Conservation (phyloP, 2,113 vertebrate genomes). For the Rhagologus leucostigma region DNA sequence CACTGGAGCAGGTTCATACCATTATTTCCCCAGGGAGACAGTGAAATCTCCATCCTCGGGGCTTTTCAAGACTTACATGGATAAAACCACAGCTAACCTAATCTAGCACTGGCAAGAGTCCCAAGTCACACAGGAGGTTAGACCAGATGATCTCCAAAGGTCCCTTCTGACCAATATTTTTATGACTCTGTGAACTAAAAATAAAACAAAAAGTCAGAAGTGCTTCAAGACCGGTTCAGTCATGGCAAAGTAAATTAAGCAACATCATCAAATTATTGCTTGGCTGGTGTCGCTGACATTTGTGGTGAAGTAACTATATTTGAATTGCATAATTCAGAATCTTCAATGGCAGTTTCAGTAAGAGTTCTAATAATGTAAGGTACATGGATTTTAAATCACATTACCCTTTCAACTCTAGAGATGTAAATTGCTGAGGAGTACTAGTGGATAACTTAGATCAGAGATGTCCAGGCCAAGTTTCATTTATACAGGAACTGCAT, state of each 20-base stretch:
- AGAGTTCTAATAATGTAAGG: background rate
- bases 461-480: background rate
- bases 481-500: background rate
- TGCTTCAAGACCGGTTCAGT: background rate
- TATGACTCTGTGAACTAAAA: background rate
- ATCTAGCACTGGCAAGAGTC: background rate
- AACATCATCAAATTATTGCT: background rate
- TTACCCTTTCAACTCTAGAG: constrained; percentile 11
- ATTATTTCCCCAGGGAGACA: background rate
- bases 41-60: background rate
- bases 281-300: background rate
- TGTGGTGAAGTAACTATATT: background rate
- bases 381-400: constrained; percentile 33
- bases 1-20: background rate
- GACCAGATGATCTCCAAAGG: background rate
- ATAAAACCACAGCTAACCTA: background rate
- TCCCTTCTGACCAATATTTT: constrained; percentile 17
- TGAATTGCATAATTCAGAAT: constrained; percentile 1
- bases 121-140: background rate
- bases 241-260: background rate
- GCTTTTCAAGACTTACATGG: background rate
- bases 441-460: background rate
- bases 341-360: background rate
- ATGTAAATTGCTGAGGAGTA: background rate
- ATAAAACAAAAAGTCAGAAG: background rate